These are phyloP conservation scores for Amiota communis DNA, from an alignment of 2,888 invertebrate genomes.

Conservation along the genomic window DNA sequence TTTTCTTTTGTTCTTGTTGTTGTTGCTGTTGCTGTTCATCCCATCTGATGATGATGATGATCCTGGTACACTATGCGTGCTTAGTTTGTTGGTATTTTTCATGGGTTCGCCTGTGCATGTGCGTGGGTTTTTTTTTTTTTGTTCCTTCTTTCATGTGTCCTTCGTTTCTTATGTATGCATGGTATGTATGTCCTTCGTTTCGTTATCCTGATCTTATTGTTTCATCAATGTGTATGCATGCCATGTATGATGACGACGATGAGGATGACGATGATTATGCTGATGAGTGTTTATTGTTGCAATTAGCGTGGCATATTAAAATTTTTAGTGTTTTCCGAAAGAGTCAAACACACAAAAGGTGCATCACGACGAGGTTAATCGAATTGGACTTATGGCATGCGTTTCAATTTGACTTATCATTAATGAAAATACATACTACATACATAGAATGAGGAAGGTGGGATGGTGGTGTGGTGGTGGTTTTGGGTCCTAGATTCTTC, in stretches of 20 bases:
- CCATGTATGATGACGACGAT: no score
- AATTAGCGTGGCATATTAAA: slow-evolving; percentile 62
- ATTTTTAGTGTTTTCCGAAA: background rate
- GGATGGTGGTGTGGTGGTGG: no score
- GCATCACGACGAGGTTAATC: background rate
- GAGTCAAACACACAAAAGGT: background rate
- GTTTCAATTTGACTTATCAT: slow-evolving; percentile 3
- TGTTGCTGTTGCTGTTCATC: slow-evolving; percentile 7
- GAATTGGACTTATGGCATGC: slow-evolving; percentile 12
- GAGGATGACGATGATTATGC: slow-evolving; percentile 19
- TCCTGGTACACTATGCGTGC: slow-evolving; percentile 22
- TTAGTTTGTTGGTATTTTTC: slow-evolving; percentile 33
- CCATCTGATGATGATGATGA: background rate
- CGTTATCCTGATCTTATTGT: slow-evolving; percentile 2
- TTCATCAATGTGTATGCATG: background rate
- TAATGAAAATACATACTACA: no score
- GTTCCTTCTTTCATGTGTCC: background rate
- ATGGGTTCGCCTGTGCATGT: slow-evolving; percentile 27
- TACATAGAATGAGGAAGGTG: no score
- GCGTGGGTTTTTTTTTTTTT: slow-evolving; percentile 49
- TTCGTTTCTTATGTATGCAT: no score
- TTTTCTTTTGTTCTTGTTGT: slow-evolving; percentile 14
- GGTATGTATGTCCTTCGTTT: background rate
- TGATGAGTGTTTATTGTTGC: slow-evolving; percentile 64
- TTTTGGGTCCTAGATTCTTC: no score